These are phyloP conservation scores for Sinonovacula constricta DNA, from an alignment of 1,140 invertebrate species.

Conservation along the genomic window DNA sequence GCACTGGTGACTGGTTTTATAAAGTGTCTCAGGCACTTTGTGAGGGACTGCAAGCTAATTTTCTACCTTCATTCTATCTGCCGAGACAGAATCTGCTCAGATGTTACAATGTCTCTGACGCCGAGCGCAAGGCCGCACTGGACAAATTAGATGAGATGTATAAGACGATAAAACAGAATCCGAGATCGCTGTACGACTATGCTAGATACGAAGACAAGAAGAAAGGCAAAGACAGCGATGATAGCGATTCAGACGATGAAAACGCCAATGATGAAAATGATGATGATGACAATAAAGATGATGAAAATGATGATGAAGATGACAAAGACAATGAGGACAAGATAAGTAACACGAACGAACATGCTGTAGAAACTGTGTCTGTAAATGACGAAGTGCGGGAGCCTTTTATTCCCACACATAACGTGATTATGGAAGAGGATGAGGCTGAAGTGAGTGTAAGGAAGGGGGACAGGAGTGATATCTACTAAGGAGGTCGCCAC, in stretches of 20 bases:
- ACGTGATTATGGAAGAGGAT: too few relatives aligned
- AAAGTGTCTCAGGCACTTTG: constrained; percentile 11
- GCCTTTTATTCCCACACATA: too few relatives aligned
- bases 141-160: not conserved
- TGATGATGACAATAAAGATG: not conserved
- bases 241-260: too few relatives aligned
- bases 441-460: too few relatives aligned
- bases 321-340: not conserved
- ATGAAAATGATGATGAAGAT: not conserved
- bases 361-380: not conserved
- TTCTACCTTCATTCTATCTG: constrained; percentile 35
- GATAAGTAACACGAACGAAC: too few relatives aligned
- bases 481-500: too few relatives aligned
- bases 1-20: constrained; percentile 21
- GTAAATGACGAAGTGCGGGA: not conserved
- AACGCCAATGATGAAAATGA: not conserved
- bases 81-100: constrained; percentile 32
- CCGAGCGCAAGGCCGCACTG: not conserved
- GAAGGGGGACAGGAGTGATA: too few relatives aligned
- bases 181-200: constrained; percentile 6
- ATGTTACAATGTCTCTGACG: constrained; percentile 8
- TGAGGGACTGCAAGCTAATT: constrained; percentile 11
- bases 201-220: constrained; percentile 15
- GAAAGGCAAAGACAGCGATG: not conserved
- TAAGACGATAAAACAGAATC: not conserved